Conservation (phyloP, 2,797 vertebrate species). For the Bovichtus variegatus region DNA sequence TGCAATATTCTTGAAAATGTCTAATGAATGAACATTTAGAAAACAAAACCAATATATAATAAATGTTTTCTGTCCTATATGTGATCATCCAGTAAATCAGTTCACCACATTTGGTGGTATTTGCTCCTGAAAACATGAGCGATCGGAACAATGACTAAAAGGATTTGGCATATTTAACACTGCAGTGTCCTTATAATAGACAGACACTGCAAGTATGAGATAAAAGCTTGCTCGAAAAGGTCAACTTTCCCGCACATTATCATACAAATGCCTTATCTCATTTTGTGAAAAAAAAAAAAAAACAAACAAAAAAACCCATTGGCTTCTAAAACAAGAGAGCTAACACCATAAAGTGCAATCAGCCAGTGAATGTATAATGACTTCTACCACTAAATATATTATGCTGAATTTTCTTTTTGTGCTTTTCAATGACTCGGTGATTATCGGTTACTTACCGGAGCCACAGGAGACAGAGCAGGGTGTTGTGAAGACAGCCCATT, state of each 20-base stretch:
- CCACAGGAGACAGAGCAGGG: slow-evolving; percentile 93
- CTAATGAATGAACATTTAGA: too few species aligned
- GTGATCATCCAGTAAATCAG: neutral
- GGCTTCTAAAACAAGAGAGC: neutral
- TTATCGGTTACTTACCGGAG: slow-evolving; percentile 84
- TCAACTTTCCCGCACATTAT: slow-evolving; percentile 5
- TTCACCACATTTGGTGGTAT: neutral
- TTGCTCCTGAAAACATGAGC: neutral
- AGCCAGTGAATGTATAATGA: slow-evolving; percentile 4
- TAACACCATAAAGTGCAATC: neutral
- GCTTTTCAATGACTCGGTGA: neutral
- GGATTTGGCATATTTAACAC: neutral
- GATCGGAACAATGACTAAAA: neutral
- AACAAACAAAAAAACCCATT: too few species aligned
- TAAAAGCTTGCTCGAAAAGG: slow-evolving; percentile 9
- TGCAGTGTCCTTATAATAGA: neutral
- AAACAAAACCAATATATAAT: neutral
- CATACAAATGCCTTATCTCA: slow-evolving; percentile 11
- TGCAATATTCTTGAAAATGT: neutral
- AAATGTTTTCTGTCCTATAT: neutral
- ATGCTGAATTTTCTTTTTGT: neutral
- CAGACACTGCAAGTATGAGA: neutral
- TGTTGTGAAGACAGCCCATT: slow-evolving; percentile 82
- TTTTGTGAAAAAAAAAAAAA: too few species aligned
- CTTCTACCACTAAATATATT: neutral